Evolutionary conservation across 1,140 invertebrate genomes (phyloP).

Genomic region (Hirudo medicinalis): DNA sequence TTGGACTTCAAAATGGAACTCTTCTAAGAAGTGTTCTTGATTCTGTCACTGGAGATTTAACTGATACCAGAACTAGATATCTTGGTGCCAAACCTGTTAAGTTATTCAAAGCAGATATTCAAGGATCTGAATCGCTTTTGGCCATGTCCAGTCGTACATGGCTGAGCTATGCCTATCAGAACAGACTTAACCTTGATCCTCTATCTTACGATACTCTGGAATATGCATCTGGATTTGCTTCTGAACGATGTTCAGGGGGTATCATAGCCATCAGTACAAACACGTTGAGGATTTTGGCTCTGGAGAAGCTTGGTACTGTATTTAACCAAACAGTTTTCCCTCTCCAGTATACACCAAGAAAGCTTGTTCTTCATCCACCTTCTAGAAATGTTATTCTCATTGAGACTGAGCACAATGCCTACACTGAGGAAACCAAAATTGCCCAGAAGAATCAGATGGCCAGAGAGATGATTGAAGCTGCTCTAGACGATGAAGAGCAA

Average conservation of each 20-base stretch:
- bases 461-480: slow-evolving; percentile 88
- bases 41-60: slow-evolving; percentile 89
- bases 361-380: slow-evolving; percentile 83
- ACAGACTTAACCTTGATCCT: slow-evolving; percentile 75
- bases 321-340: slow-evolving; percentile 79
- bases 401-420: slow-evolving; percentile 96
- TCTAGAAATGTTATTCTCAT: slow-evolving; percentile 75
- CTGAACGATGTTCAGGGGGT: slow-evolving; percentile 96
- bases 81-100: slow-evolving; percentile 87
- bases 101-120: slow-evolving; percentile 84
- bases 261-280: slow-evolving; percentile 98
- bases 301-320: slow-evolving; percentile 94
- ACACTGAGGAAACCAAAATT: slow-evolving; percentile 90
- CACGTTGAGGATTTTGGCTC: slow-evolving; percentile 74
- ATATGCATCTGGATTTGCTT: slow-evolving; percentile 93
- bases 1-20: slow-evolving; percentile 93
- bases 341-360: slow-evolving; percentile 86
- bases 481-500: slow-evolving; percentile 85
- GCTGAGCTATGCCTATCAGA: slow-evolving; percentile 97
- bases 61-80: slow-evolving; percentile 90
- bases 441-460: slow-evolving; percentile 67
- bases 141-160: slow-evolving; percentile 95
- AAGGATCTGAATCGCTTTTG: slow-evolving; percentile 74
- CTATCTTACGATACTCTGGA: slow-evolving; percentile 90
- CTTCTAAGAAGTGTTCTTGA: slow-evolving; percentile 86